Evolutionary conservation across 2,113 vertebrate species (phyloP).

Genomic region (Catharus fuscescens): DNA sequence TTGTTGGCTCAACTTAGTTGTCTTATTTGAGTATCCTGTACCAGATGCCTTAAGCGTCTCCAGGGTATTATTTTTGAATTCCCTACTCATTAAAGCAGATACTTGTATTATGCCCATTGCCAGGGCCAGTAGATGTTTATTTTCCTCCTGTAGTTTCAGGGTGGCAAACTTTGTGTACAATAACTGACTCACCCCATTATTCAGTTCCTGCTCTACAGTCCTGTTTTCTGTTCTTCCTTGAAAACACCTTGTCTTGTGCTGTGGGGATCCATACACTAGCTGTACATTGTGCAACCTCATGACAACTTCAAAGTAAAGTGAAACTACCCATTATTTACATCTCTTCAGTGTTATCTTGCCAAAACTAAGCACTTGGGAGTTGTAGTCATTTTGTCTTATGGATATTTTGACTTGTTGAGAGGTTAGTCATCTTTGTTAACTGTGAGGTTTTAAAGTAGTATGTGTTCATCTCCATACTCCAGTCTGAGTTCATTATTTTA

Average conservation of each 20-base stretch:
- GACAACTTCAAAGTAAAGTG: background rate
- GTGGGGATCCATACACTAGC: background rate
- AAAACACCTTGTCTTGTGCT: background rate
- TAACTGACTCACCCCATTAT: background rate
- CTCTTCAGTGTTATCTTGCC: background rate
- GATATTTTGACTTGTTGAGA: background rate
- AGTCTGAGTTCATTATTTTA: background rate
- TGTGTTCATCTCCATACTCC: fast-evolving
- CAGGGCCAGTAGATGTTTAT: background rate
- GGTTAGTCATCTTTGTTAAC: background rate
- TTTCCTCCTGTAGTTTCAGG: conserved; percentile 9
- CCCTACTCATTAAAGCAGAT: background rate
- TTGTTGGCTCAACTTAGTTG: background rate
- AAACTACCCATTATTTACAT: background rate
- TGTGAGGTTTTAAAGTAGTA: background rate
- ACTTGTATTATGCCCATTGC: background rate
- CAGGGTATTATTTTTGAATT: background rate
- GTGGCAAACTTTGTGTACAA: background rate
- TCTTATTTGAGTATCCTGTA: background rate
- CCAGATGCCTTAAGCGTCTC: background rate
- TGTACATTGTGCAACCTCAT: background rate
- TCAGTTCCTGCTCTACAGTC: background rate
- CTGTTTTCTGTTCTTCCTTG: background rate
- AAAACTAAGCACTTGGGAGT: background rate
- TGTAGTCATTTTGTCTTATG: background rate